phyloP scores from a whole-genome alignment of 92 coral and sea anemone species.

The Parazoanthus darwini region DNA sequence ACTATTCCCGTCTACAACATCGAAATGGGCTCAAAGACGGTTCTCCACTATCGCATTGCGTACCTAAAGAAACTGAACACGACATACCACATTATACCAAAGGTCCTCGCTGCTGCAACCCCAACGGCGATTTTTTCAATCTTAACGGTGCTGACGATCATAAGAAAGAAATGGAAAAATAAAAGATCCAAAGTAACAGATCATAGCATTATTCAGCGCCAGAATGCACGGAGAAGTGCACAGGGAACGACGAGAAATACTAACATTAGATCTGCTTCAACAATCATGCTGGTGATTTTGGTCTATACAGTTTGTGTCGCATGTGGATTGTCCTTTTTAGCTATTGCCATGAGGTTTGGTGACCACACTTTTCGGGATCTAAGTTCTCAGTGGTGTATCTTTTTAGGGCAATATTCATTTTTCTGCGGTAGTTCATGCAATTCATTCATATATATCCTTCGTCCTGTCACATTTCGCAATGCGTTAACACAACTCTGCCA shows the following conservation, averaged over 20 bases:
- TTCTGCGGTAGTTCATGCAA: constrained; percentile 23
- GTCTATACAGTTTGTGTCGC: neutral
- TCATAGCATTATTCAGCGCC: neutral
- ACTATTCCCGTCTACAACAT: neutral
- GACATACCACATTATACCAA: neutral
- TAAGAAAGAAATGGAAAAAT: neutral
- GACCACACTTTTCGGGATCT: no score
- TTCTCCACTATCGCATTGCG: neutral
- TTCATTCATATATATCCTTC: neutral
- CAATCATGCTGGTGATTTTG: neutral
- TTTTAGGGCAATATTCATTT: neutral
- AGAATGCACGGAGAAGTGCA: neutral
- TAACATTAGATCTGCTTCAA: neutral
- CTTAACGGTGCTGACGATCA: neutral
- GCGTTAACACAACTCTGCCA: neutral
- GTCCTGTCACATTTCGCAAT: constrained; percentile 1
- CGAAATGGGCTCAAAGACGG: constrained; percentile 13
- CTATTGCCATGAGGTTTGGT: neutral
- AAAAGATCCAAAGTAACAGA: neutral
- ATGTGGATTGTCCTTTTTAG: neutral
- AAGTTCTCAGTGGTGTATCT: neutral
- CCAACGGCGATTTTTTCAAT: neutral
- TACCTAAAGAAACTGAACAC: neutral
- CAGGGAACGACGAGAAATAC: neutral
- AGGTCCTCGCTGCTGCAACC: no score